These are phyloP conservation scores for Megathymus violae DNA, from an alignment of 1,140 invertebrate species.

Conservation along the genomic window DNA sequence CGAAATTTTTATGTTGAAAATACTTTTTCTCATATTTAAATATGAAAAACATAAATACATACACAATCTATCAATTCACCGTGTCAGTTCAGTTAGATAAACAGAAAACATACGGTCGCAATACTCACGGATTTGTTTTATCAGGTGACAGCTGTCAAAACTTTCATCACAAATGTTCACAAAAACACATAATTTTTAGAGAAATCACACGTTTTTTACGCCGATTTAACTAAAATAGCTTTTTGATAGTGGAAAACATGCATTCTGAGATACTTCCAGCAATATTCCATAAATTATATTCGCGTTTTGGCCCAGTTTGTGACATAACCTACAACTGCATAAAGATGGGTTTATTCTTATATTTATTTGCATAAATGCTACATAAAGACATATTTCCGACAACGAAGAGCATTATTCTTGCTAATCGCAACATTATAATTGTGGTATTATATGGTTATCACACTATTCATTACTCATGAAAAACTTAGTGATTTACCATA, in stretches of 20 bases:
- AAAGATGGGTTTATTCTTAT: conserved; percentile 10
- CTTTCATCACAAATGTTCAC: conserved; percentile 78
- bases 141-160: conserved; percentile 79
- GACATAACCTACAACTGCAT: conserved; percentile 64
- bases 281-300: conserved; percentile 66
- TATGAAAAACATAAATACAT: too few relatives aligned
- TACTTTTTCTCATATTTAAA: too few relatives aligned
- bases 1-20: too few relatives aligned
- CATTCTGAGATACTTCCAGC: conserved; percentile 57
- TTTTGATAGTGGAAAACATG: conserved; percentile 44
- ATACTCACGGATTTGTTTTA: conserved; percentile 51
- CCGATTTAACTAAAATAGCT: conserved; percentile 28
- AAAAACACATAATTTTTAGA: conserved; percentile 62
- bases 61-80: too few relatives aligned
- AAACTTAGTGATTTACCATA: not conserved
- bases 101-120: conserved; percentile 23
- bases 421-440: not conserved
- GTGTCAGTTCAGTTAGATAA: not conserved
- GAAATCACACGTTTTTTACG: conserved; percentile 51
- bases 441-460: not conserved
- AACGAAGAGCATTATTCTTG: not conserved
- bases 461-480: not conserved
- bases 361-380: not conserved
- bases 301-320: conserved; percentile 27
- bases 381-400: not conserved